These are phyloP conservation scores for Penaeus japonicus DNA, from an alignment of 1,140 invertebrate genomes.

Conservation along the genomic window DNA sequence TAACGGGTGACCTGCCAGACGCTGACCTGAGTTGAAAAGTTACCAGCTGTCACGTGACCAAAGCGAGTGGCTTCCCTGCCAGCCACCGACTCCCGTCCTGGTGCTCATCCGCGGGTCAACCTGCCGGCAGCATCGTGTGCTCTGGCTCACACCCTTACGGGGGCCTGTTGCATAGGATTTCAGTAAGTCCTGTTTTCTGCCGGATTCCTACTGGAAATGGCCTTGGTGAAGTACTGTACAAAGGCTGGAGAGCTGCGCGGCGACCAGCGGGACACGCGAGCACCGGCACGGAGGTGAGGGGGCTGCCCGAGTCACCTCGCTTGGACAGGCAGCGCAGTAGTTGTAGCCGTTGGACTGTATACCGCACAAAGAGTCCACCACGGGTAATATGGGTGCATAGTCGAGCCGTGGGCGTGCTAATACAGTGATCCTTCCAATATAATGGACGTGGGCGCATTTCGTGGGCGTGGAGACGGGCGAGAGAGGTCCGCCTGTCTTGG, in stretches of 20 bases:
- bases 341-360: slow-evolving; percentile 25
- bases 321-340: slow-evolving; percentile 8
- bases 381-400: slow-evolving; percentile 39
- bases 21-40: not conserved
- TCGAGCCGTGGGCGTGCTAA: slow-evolving; percentile 28
- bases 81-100: not conserved
- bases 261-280: not conserved
- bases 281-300: not conserved
- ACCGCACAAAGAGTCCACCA: slow-evolving; percentile 39
- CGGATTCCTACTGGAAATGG: not conserved
- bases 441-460: slow-evolving; percentile 1
- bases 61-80: not conserved
- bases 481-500: slow-evolving; percentile 14
- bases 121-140: not conserved
- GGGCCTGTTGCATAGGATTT: slow-evolving; percentile 18
- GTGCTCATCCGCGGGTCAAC: not conserved
- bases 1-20: too few relatives aligned
- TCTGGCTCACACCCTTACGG: not conserved
- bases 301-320: not conserved
- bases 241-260: not conserved
- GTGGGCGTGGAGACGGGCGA: slow-evolving; percentile 13
- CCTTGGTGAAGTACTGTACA: slow-evolving; percentile 23
- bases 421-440: slow-evolving; percentile 38
- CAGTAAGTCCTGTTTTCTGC: slow-evolving; percentile 24
- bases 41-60: not conserved